Conservation (phyloP, 1,140 invertebrate species). For the Drosophila kanapiae region DNA sequence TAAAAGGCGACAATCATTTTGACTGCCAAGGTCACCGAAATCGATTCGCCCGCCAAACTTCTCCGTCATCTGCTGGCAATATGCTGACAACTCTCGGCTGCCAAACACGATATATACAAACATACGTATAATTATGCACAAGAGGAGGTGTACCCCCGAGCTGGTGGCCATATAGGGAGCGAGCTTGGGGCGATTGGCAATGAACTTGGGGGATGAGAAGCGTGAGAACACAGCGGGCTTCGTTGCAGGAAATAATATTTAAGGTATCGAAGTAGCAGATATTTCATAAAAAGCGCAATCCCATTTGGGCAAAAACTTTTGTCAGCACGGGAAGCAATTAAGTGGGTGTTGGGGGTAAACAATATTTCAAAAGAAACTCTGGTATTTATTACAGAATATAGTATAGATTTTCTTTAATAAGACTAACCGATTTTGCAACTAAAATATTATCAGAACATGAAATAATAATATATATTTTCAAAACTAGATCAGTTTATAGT, state of each 20-base stretch:
- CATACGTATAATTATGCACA: constrained; percentile 34
- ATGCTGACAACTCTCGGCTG: constrained; percentile 42
- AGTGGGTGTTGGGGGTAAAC: not conserved
- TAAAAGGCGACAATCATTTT: constrained; percentile 76
- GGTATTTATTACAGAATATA: not conserved
- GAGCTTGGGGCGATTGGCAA: constrained; percentile 18
- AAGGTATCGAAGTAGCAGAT: constrained; percentile 11
- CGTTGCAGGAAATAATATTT: constrained; percentile 23
- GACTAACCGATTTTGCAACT: not conserved
- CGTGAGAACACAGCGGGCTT: constrained; percentile 18
- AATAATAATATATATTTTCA: not conserved
- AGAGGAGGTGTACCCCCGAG: constrained; percentile 26
- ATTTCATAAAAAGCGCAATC: not conserved
- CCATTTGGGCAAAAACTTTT: not conserved
- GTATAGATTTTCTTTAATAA: not conserved
- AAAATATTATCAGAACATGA: not conserved
- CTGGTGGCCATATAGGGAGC: constrained; percentile 24
- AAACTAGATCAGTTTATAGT: not conserved
- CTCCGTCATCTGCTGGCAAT: constrained; percentile 47
- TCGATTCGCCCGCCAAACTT: constrained; percentile 63
- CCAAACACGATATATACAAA: not conserved
- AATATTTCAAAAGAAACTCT: not conserved
- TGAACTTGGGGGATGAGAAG: constrained; percentile 42
- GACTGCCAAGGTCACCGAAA: constrained; percentile 79
- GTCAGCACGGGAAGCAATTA: not conserved